Evolutionary conservation across 2,797 vertebrate species (phyloP), one percentile per base, ranked within the genome.

Genomic region (Leptatherina wallacei): DNA sequence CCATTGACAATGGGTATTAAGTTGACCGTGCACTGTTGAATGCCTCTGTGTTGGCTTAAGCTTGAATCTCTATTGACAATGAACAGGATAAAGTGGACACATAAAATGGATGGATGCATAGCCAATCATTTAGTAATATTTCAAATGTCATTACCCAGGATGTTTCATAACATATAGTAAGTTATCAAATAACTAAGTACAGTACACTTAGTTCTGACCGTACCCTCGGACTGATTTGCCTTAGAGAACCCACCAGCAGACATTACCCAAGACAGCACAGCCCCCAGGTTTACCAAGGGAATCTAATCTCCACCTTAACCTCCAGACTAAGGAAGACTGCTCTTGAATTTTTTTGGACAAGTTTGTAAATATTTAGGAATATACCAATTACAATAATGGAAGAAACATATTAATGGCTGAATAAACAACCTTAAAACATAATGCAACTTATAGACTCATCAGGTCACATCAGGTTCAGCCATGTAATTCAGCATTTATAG

Each of bases 401-500:
- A 29, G 1, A 6, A 27, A 7, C 24, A 29, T 2, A 29, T 1
- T 7, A 4, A 54, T 29, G 49, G 38, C 11, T 51, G 49, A 22
- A 22, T 54, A 6, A 35, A 54, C 14, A 29, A 14, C 12, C 10
- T 29, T 12, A 54, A 54, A 54, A 24, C 52, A 27, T 13, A 54
- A 7, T 54, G 24, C 27, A 27, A 27, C 24, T 1, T 14, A 27
- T 24, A 2, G 1, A 9, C 4, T 29, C 13, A 54, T 13, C 11
- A 24, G n/a, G 10, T 52, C 51, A 54, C 24, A 27, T 54, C 24
- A 54, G 12, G 63, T 69, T 70, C 69, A 42, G 78, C 40, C 44
- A 13, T 29, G 14, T 13, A 52, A 52, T 52, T 54, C 12, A 29
- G 52, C 1, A 29, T 54, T 24, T 27, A 29, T 27, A 13, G 4